Evolutionary conservation across 2,888 invertebrate species (phyloP).

Genomic region (Trilocha varians): DNA sequence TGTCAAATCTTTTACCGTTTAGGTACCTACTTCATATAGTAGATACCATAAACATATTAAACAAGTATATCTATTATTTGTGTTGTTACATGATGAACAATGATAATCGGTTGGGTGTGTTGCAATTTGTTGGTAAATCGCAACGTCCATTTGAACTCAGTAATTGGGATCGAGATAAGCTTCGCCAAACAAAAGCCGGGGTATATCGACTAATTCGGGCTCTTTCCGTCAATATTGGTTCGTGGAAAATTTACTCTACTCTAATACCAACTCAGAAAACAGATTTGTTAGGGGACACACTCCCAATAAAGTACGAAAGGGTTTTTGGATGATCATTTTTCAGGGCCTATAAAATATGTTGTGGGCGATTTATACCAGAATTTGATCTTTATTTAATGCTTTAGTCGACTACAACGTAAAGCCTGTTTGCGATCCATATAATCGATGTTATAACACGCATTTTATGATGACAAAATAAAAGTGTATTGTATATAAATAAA

Average conservation of each 20-base stretch:
- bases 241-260: constrained; percentile 17
- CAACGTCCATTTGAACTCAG: neutral
- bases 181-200: constrained; percentile 13
- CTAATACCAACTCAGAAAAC: constrained; percentile 12
- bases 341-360: constrained; percentile 1
- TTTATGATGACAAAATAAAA: too few species aligned
- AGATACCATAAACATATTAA: too few species aligned
- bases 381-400: constrained; percentile 1
- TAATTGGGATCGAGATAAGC: neutral
- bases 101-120: neutral
- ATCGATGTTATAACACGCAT: too few species aligned
- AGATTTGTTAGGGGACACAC: constrained; percentile 10
- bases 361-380: neutral
- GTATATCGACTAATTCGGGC: constrained; percentile 10
- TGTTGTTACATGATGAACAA: too few species aligned
- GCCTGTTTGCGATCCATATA: neutral
- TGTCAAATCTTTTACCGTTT: too few species aligned
- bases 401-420: constrained; percentile 1
- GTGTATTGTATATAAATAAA: neutral
- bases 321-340: constrained; percentile 2
- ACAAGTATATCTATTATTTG: too few species aligned
- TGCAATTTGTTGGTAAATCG: neutral
- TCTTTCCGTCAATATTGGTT: constrained; percentile 19
- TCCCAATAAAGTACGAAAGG: constrained; percentile 9
- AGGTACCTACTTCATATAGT: too few species aligned